Base-by-base conservation (phyloP, 2,113 vertebrate species). In the Eublepharis macularius region DNA sequence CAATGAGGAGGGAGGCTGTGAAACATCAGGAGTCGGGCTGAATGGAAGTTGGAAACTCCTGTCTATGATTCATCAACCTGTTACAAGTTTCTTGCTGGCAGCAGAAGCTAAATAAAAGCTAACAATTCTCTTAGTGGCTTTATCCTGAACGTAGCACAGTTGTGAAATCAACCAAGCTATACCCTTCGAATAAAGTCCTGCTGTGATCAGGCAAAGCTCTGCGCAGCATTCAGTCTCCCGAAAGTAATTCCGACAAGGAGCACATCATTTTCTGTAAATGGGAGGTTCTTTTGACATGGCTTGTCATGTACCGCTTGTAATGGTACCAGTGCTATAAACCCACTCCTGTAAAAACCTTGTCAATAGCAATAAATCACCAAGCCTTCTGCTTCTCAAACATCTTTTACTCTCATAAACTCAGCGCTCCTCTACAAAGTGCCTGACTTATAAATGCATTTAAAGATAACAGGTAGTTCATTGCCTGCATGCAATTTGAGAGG, bases 1-100 rank as follows among this genome's bases (percentile, higher is more conserved):
- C 34, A 12, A 12, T 4, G 9, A 65, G 32, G 17, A 36, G 3
- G 8, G 24, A 84, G 77, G 39, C 54, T n/a, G 49, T 12, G 32
- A 92, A 75, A 85, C 84, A 43, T 76, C 26, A 3, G 19, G 34
- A 86, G 78, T 87, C 5, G 24, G 81, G 78, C 83, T 87, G 69
- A 91, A 75, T n/a, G 45, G 45, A 87, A 45, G 65, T 90, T 36
- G 81, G 51, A 83, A 88, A 45, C 90, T n/a, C 79, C 8, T 86
- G 86, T 80, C 88, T 92, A 68, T 41, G 78, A 80, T 88, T 81
- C 24, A 39, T 39, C 45, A 39, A 26, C 45, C 36, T 68, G 34
- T 84, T 84, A 84, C 24, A 68, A 51, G 76, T 68, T 19, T 11
- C 74, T 76, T 86, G 36, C 76, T 21, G 81, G 72, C 32, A 68